Conservation (phyloP, 2,113 vertebrate species). For the Cyanoliseus patagonus region DNA sequence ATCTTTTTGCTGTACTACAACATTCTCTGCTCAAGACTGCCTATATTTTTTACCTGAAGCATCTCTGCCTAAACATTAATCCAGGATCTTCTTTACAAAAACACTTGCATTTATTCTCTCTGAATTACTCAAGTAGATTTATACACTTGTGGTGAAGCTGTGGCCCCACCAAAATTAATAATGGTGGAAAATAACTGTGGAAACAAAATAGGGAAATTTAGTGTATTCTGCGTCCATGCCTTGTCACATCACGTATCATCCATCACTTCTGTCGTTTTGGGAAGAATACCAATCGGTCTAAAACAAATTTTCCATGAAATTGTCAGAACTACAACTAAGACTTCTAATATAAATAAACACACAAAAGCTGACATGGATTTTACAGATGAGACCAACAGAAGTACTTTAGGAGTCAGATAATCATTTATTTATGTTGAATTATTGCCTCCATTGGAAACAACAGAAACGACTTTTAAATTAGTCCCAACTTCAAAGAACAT, state of each 20-base stretch:
- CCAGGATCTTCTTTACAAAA: not conserved
- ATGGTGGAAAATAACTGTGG: not conserved
- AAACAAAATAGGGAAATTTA: rapidly evolving
- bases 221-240: rapidly evolving
- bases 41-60: not conserved
- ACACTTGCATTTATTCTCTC: not conserved
- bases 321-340: not conserved
- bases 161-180: not conserved
- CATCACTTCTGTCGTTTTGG: not conserved
- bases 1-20: not conserved
- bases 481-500: not conserved
- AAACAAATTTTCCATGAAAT: not conserved
- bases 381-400: not conserved
- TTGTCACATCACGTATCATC: rapidly evolving
- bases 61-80: not conserved
- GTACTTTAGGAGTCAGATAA: not conserved
- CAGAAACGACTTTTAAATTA: not conserved
- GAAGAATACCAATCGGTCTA: not conserved
- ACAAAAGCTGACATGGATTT: not conserved
- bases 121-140: not conserved
- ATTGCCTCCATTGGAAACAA: not conserved
- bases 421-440: not conserved
- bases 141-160: not conserved
- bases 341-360: constrained; percentile 4
- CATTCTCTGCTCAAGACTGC: not conserved